These are phyloP conservation scores for Watsonalla binaria DNA, from an alignment of 2,888 invertebrate genomes.

Conservation along the genomic window DNA sequence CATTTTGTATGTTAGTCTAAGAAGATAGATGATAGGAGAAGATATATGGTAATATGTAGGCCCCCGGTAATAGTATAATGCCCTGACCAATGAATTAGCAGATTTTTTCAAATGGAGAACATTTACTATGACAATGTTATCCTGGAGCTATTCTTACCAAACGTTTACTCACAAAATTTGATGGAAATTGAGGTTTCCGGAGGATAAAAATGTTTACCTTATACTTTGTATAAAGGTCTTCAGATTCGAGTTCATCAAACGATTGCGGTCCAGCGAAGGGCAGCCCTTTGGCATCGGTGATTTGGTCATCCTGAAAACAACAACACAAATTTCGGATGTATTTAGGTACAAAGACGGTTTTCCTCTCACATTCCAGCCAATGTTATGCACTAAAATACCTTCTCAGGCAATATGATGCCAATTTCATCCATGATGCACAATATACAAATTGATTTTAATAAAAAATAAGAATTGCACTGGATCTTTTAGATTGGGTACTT, in stretches of 20 bases:
- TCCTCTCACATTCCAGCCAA: background rate
- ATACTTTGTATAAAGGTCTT: constrained; percentile 97
- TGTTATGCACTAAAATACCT: constrained; percentile 71
- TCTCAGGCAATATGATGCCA: constrained; percentile 87
- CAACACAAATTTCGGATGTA: background rate
- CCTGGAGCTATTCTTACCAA: no score
- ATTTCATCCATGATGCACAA: constrained; percentile 86
- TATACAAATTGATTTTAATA: constrained; percentile 7
- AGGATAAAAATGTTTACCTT: constrained; percentile 80
- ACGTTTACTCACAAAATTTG: no score
- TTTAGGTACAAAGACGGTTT: no score
- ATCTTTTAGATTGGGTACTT: no score
- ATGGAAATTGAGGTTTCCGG: no score
- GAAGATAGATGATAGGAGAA: no score
- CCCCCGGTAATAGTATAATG: no score
- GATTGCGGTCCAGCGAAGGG: constrained; percentile 83
- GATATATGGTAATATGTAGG: no score
- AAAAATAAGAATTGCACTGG: background rate
- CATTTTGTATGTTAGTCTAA: no score
- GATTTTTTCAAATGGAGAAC: no score
- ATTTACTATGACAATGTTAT: no score
- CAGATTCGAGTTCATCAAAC: constrained; percentile 90
- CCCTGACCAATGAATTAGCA: no score
- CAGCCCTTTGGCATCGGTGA: constrained; percentile 81
- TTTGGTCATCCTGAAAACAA: constrained; percentile 80